Base-by-base conservation (phyloP, 2,888 invertebrate genomes). In the Antheraea yamamai region DNA sequence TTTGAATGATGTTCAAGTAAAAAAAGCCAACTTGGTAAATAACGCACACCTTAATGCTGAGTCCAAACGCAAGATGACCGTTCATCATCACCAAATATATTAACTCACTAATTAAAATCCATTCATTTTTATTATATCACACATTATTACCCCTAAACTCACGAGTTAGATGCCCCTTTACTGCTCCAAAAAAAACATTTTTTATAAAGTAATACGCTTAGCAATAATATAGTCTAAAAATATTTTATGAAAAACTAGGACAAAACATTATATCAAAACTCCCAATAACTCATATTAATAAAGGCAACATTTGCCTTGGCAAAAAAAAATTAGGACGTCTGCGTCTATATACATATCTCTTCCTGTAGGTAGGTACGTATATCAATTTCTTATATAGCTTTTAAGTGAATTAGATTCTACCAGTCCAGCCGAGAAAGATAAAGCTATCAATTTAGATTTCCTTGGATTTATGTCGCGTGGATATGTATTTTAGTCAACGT, bases 361-460 rank as follows among this genome's bases (percentile, higher is more conserved):
- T 26, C 14, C 23, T 10, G 1, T 66, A 30, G 64, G 26, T 64
- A 26, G 1, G 23, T 58, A 66, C 30, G 68, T 68, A 68, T 18
- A 68, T 68, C 68, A 70, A 70, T 70, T 39, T 39, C n/a, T 70
- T 70, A 70, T 39, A 12, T 70, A 70, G 70, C 70, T 70, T 70
- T 70, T 70, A 70, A 70, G 39, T n/a, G 70, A 20, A 70, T 70
- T 70, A 70, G 39, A 39, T 70, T 70, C n/a, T 39, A 39, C 39
- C 70, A 70, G 39, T 70, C 35, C 23, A 39, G 39, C 20, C 4
- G 35, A 70, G 39, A 39, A n/a, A 35, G 39, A 70, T 39, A n/a
- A 39, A 39, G n/a, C 10, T n/a, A 70, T 35, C 70, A 39, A 39
- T 35, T 39, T 20, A 70, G 70, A 70, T 70, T 20, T 70, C 39